These are phyloP conservation scores for Romanogobio albipinnatus DNA, from an alignment of 2,113 vertebrate genomes.

Conservation along the genomic window DNA sequence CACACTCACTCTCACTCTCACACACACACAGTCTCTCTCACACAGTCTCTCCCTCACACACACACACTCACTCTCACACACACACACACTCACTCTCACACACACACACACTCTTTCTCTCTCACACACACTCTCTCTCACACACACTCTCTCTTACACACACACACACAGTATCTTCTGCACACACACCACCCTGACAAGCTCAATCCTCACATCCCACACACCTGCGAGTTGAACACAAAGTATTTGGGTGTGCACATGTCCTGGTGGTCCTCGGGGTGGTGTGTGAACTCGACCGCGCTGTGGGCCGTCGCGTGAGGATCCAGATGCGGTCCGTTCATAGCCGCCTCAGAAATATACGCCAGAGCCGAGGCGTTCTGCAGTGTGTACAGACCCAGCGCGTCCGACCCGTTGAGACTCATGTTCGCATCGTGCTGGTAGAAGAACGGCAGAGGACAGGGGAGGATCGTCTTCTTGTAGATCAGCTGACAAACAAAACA, in stretches of 20 bases:
- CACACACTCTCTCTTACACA: no score
- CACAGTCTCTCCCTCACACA: no score
- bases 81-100: background rate
- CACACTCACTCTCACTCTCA: constrained; percentile 49
- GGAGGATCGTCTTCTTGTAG: constrained; percentile 94
- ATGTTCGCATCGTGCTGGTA: constrained; percentile 74
- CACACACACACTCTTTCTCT: constrained; percentile 64
- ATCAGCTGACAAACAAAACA: constrained; percentile 81
- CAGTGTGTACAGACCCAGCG: constrained; percentile 65
- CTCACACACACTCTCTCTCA: no score
- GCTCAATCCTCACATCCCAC: background rate
- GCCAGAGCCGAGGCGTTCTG: constrained; percentile 80
- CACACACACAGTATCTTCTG: no score
- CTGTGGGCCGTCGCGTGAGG: constrained; percentile 54
- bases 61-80: no score
- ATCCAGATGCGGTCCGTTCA: constrained; percentile 67
- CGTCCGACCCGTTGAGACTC: constrained; percentile 79
- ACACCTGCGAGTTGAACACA: constrained; percentile 94
- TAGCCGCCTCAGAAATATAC: constrained; percentile 77
- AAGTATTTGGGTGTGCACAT: constrained; percentile 93
- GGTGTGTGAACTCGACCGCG: constrained; percentile 77
- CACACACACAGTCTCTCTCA: no score
- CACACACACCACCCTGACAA: background rate
- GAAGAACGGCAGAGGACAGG: constrained; percentile 87
- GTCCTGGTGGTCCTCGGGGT: constrained; percentile 70